Conservation (phyloP, 2,888 invertebrate species). For the Epinotia bilunana region DNA sequence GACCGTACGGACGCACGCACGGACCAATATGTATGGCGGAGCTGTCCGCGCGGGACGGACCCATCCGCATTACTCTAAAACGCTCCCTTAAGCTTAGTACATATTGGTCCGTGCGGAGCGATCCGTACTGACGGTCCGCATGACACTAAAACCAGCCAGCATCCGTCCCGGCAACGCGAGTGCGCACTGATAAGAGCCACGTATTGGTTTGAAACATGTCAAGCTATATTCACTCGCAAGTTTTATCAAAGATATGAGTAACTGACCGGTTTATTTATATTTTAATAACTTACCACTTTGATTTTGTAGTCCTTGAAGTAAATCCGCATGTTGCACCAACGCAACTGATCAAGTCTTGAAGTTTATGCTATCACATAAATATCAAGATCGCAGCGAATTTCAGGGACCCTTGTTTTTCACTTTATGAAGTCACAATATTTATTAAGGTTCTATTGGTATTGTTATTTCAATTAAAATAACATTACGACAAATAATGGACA, state of each 20-base stretch:
- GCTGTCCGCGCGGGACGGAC: too few species aligned
- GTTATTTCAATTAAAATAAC: slow-evolving; percentile 13
- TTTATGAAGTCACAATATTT: background rate
- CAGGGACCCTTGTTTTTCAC: slow-evolving; percentile 1
- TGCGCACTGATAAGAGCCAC: background rate
- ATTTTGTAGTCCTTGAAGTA: slow-evolving; percentile 78
- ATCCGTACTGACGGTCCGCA: too few species aligned
- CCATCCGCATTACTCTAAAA: too few species aligned
- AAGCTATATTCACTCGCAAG: background rate
- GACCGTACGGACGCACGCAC: too few species aligned
- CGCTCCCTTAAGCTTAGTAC: too few species aligned
- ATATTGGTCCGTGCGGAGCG: too few species aligned
- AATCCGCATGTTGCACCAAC: slow-evolving; percentile 70
- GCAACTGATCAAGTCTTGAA: slow-evolving; percentile 63
- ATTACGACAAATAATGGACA: background rate
- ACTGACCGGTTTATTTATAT: too few species aligned
- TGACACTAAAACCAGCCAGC: too few species aligned
- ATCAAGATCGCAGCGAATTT: slow-evolving; percentile 54
- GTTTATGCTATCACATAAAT: slow-evolving; percentile 77
- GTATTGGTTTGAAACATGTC: background rate
- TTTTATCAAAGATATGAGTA: too few species aligned
- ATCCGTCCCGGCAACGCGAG: too few species aligned
- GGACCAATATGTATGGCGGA: too few species aligned
- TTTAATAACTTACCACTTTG: slow-evolving; percentile 69
- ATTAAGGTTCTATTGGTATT: slow-evolving; percentile 28